A percentile compares a stretch with the other conserved stretches of the same genome.
Evolutionary conservation across 2,888 invertebrate genomes (phyloP).

Genomic region (Drosophila maculinotata): DNA sequence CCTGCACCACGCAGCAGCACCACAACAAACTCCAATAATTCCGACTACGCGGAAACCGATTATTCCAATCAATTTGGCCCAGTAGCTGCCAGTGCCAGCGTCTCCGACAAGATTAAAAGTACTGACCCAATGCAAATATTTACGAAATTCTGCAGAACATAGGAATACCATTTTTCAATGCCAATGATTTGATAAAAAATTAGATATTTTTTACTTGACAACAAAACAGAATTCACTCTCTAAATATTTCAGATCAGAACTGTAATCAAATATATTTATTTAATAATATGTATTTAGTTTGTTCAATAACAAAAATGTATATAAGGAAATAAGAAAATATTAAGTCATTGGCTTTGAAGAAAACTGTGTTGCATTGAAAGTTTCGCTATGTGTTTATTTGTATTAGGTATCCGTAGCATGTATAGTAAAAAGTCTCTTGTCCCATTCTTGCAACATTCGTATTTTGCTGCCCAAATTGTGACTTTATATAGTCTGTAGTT

Average conservation of each 20-base stretch:
- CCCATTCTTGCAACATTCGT: conserved; percentile 10
- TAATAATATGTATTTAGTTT: too few species aligned
- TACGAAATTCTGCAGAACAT: background rate
- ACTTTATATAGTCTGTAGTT: conserved; percentile 9
- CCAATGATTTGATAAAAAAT: background rate
- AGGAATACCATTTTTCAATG: background rate
- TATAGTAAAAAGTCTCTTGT: conserved; percentile 12
- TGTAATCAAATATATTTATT: too few species aligned
- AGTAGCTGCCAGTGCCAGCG: conserved; percentile 74
- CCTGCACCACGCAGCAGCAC: conserved; percentile 63
- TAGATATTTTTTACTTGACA: background rate
- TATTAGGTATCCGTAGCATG: background rate
- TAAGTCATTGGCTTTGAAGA: background rate
- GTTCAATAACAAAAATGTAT: background rate
- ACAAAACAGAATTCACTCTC: too few species aligned
- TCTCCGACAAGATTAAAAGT: conserved; percentile 84
- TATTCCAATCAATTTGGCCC: conserved; percentile 66
- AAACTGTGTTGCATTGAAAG: background rate
- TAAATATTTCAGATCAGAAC: too few species aligned
- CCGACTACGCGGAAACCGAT: conserved; percentile 70
- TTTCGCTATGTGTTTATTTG: background rate
- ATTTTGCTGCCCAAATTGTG: conserved; percentile 26
- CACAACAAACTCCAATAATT: conserved; percentile 67
- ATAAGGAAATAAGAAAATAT: background rate
- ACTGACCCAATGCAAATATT: conserved; percentile 42